These are phyloP conservation scores for Lasiurus borealis DNA, from an alignment of 2,113 vertebrate genomes.

Conservation along the genomic window DNA sequence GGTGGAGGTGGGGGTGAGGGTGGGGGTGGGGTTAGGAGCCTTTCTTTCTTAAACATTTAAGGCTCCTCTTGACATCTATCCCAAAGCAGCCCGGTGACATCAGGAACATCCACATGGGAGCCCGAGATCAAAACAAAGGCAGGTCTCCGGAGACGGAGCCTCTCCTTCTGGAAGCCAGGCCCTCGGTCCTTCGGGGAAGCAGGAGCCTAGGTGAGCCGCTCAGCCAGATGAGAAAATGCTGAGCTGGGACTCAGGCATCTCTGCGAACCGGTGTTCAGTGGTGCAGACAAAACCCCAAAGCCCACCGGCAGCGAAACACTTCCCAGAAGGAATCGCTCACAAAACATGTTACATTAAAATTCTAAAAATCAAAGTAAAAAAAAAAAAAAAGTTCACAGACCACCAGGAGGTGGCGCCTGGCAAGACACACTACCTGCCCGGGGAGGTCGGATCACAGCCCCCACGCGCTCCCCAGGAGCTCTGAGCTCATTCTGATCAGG, in stretches of 20 bases:
- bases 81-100: background rate
- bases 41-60: background rate
- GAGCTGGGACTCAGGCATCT: background rate
- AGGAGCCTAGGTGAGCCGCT: background rate
- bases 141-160: background rate
- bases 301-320: background rate
- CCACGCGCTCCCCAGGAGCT: background rate
- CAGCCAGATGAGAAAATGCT: background rate
- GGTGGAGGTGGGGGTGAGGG: no score
- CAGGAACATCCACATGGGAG: background rate
- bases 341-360: background rate
- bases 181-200: background rate
- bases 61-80: background rate
- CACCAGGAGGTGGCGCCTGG: slow-evolving; percentile 72
- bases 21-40: background rate
- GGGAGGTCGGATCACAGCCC: background rate
- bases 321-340: background rate
- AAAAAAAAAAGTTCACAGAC: background rate
- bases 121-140: background rate
- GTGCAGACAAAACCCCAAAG: slow-evolving; percentile 38
- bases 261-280: background rate
- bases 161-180: background rate
- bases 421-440: background rate
- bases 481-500: slow-evolving; percentile 23
- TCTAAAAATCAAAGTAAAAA: background rate